A percentile compares a stretch with the other conserved stretches of the same genome.
phyloP scores from a whole-genome alignment of 2,888 invertebrate genomes.

The Spodoptera exigua region DNA sequence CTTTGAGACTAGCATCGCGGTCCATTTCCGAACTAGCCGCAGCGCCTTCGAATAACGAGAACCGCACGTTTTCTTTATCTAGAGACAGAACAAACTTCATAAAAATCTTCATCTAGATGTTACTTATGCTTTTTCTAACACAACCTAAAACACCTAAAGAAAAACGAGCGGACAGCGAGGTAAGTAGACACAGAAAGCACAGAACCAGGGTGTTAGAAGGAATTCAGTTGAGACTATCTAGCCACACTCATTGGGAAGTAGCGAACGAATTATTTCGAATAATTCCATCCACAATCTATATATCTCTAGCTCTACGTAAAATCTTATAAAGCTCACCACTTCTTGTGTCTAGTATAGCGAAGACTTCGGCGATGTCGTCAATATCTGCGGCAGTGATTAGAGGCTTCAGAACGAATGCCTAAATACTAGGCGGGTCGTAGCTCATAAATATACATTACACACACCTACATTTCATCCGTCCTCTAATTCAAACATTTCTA shows the following conservation, averaged over 20 bases:
- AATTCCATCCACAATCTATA: background rate
- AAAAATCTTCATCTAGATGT: no score
- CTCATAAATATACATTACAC: no score
- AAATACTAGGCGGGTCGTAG: background rate
- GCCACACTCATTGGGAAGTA: no score
- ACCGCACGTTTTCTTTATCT: conserved; percentile 65
- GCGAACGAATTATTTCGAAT: no score
- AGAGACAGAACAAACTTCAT: conserved; percentile 2
- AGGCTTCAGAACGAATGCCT: conserved; percentile 14
- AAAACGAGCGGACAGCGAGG: no score
- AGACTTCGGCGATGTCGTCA: conserved; percentile 38
- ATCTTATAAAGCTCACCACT: conserved; percentile 31
- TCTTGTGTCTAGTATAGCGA: conserved; percentile 24
- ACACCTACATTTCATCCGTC: no score
- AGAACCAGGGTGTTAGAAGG: no score
- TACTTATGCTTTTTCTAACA: background rate
- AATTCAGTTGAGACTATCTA: no score
- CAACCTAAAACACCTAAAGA: background rate
- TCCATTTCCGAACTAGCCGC: conserved; percentile 82
- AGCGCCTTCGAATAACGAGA: conserved; percentile 64
- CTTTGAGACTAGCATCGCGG: conserved; percentile 90
- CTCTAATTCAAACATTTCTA: no score
- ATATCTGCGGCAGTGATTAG: conserved; percentile 38
- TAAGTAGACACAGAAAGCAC: no score
- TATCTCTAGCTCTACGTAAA: conserved; percentile 14